Conservation (phyloP, 2,113 vertebrate genomes). For the Siphamia tubifer region DNA sequence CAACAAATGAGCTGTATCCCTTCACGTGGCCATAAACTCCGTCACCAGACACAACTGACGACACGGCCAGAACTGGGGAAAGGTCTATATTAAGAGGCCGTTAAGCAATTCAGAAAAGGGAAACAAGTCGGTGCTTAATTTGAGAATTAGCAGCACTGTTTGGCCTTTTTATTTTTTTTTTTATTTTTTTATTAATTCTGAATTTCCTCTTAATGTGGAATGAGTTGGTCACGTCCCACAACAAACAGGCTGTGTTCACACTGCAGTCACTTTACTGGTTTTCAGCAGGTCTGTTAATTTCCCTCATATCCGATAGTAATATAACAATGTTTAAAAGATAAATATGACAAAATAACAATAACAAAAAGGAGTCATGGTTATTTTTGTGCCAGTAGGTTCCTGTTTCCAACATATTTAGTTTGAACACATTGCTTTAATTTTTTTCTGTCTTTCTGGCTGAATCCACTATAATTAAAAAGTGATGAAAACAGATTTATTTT, state of each 20-base stretch:
- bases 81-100: constrained; percentile 29
- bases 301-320: constrained; percentile 17
- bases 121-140: constrained; percentile 44
- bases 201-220: constrained; percentile 41
- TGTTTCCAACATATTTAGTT: neutral
- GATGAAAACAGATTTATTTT: too few species aligned
- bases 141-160: constrained; percentile 37
- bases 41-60: constrained; percentile 29
- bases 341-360: neutral
- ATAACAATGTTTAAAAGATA: constrained; percentile 16
- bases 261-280: neutral
- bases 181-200: constrained; percentile 23
- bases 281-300: constrained; percentile 5
- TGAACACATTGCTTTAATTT: neutral
- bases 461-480: neutral
- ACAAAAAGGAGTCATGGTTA: constrained; percentile 8
- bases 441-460: neutral
- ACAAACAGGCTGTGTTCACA: neutral
- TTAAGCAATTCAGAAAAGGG: constrained; percentile 5
- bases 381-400: neutral
- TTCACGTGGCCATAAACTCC: constrained; percentile 40
- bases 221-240: constrained; percentile 10
- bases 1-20: constrained; percentile 58
- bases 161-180: too few species aligned
- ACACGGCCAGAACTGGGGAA: constrained; percentile 17